Percentiles rank a stretch among this genome's conserved stretches.
phyloP scores from a whole-genome alignment of 2,113 vertebrate species.

The Recurvirostra avosetta region DNA sequence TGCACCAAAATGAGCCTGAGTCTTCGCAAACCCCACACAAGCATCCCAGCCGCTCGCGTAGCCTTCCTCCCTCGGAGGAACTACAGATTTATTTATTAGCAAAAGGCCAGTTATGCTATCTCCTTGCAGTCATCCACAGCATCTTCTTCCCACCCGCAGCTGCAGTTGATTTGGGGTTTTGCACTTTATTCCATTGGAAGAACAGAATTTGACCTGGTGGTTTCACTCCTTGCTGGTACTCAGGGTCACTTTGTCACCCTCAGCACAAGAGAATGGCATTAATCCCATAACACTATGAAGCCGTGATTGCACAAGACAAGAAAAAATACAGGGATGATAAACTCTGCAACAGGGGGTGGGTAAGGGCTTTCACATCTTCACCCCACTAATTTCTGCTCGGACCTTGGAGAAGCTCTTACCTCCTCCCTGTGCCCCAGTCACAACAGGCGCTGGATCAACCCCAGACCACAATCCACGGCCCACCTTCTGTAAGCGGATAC shows the following conservation, averaged over 20 bases:
- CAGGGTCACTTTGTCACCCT: not conserved
- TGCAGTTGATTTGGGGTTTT: not conserved
- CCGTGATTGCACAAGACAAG: not conserved
- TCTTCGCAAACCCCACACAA: not conserved
- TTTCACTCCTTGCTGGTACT: not conserved
- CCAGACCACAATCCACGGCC: slow-evolving; percentile 10
- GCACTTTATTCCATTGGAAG: not conserved
- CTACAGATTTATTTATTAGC: not conserved
- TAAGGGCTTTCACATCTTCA: not conserved
- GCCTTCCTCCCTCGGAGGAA: not conserved
- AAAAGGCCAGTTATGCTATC: not conserved
- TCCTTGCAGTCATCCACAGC: not conserved
- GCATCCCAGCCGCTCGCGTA: fast-evolving
- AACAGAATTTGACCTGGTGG: not conserved
- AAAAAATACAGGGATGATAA: not conserved
- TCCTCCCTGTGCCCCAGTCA: not conserved
- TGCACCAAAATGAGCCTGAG: not conserved
- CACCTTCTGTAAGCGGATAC: slow-evolving; percentile 43
- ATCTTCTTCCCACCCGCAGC: not conserved
- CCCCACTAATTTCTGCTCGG: not conserved
- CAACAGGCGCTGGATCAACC: not conserved
- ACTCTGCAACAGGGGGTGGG: not conserved
- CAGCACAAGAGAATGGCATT: not conserved
- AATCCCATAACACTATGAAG: fast-evolving
- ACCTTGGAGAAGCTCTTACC: not conserved